Conservation (phyloP, 2,797 vertebrate genomes). For the Loriculus beryllinus region DNA sequence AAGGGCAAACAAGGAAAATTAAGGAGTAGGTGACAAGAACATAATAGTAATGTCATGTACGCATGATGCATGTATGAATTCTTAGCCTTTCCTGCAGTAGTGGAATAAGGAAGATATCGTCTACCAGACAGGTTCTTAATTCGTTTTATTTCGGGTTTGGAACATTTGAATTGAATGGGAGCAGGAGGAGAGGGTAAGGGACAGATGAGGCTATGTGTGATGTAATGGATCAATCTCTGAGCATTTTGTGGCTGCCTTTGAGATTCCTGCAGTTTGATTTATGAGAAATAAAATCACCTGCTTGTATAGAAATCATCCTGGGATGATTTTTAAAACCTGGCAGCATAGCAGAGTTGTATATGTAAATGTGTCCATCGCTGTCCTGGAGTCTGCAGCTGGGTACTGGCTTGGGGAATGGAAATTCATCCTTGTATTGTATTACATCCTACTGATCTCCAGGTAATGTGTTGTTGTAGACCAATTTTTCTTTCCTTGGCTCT, state of each 20-base stretch:
- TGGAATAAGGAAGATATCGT: not conserved
- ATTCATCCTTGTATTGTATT: not conserved
- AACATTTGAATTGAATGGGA: not conserved
- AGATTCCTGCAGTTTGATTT: not conserved
- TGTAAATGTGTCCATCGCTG: not conserved
- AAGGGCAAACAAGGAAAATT: not conserved
- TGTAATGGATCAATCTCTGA: not conserved
- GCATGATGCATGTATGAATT: not conserved
- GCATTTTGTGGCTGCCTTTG: not conserved
- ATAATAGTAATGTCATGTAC: not conserved
- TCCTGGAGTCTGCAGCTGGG: not conserved
- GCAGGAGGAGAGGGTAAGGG: not conserved
- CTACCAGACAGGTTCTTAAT: not conserved
- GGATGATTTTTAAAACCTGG: not conserved
- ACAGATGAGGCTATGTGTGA: not conserved
- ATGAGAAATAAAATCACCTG: not conserved
- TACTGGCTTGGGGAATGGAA: slow-evolving; percentile 12
- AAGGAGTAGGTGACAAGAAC: not conserved
- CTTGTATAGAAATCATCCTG: not conserved
- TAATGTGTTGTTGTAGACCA: slow-evolving; percentile 26
- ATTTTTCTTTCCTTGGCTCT: slow-evolving; percentile 55
- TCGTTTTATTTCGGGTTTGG: slow-evolving; percentile 14
- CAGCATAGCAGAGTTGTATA: rapidly evolving
- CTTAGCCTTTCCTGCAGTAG: not conserved
- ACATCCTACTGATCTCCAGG: slow-evolving; percentile 3